Base-by-base conservation (phyloP, 2,888 invertebrate species). In the Ophonus ardosiacus region DNA sequence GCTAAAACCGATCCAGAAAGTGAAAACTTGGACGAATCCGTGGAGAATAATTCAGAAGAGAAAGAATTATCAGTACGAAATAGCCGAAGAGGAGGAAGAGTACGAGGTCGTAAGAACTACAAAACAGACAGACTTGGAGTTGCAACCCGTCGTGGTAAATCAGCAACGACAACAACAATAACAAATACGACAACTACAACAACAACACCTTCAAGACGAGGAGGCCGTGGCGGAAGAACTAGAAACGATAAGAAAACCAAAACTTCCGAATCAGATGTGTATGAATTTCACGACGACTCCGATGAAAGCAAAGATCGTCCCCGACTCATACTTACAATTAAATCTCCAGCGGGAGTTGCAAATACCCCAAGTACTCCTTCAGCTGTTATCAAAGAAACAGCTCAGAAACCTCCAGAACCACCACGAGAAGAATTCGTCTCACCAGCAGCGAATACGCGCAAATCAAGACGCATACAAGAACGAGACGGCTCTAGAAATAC, bases 251-350 rank as follows among this genome's bases (percentile, higher is more conserved):
- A 93, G 87, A 94, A 93, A 90, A 89, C 92, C 0, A 92, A 92
- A 2, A 93, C 92, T 88, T 92, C 92, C 8, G 94, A 92, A 87
- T 93, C 92, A 87, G 98, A 98, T 89, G 94, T 98, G 2, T 98
- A 98, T 89, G 98, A 98, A 90, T 98, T 98, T 90, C 95, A 96
- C 87, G 98, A 98, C 89, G 98, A 98, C 90, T 96, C 97, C 5
- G 96, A 96, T 59, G 97, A 98, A 89, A 91, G 90, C 65, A 94
- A 94, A 89, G 91, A 93, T 83, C 93, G 97, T 21, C 97, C 97
- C 0, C 93, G 97, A 59, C 91, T 97, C 68, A 96, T 97, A 87
- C 92, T 97, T 63, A 97, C 97, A 0, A 97, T 97, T 86, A 97
- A 97, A 90, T 95, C 94, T 86, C 94, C 96, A 0, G 92, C 92